phyloP scores from a whole-genome alignment of 2,113 vertebrate species.

The Potamarius usumacintae region DNA sequence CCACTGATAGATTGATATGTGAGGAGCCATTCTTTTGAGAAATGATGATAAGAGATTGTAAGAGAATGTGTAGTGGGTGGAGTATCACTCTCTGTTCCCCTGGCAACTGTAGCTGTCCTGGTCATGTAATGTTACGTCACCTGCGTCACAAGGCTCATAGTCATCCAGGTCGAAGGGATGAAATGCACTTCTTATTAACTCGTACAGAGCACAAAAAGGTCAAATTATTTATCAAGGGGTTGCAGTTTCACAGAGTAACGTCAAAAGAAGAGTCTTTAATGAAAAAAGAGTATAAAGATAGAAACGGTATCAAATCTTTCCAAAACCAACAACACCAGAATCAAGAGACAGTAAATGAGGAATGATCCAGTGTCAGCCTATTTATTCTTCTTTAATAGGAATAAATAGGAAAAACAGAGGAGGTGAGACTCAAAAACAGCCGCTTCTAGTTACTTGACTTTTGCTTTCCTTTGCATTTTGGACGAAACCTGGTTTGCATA shows the following conservation, averaged over 20 bases:
- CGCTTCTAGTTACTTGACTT: background rate
- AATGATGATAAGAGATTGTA: slow-evolving; percentile 1
- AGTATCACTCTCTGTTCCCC: slow-evolving; percentile 32
- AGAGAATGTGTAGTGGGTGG: background rate
- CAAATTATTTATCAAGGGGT: background rate
- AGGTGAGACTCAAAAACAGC: background rate
- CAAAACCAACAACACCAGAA: background rate
- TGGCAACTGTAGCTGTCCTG: slow-evolving; percentile 27
- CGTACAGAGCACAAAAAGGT: background rate
- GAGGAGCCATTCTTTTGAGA: background rate
- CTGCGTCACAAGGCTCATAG: slow-evolving; percentile 36
- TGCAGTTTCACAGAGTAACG: background rate
- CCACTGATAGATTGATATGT: background rate
- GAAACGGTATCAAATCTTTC: background rate
- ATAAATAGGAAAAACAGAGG: background rate
- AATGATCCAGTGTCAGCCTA: background rate
- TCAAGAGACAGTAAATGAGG: background rate
- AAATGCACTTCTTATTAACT: background rate
- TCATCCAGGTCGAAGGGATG: slow-evolving; percentile 2
- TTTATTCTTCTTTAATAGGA: background rate
- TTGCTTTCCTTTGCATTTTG: background rate
- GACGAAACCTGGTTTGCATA: slow-evolving; percentile 4
- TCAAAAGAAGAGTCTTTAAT: background rate
- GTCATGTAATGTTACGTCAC: slow-evolving; percentile 21
- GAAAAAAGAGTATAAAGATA: background rate